Evolutionary conservation across 2,888 invertebrate genomes (phyloP).

Genomic region (Molanna angustata): DNA sequence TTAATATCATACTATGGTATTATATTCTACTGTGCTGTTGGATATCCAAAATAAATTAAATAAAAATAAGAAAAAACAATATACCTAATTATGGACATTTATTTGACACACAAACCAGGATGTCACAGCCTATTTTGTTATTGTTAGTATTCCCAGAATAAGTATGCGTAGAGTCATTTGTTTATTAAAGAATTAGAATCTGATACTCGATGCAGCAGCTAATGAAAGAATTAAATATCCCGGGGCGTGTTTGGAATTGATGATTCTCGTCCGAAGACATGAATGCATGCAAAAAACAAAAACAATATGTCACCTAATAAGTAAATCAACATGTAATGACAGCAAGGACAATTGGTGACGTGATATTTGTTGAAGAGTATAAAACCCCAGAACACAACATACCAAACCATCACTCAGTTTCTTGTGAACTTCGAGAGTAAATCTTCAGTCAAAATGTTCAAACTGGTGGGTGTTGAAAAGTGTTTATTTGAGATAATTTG

Average conservation of each 20-base stretch:
- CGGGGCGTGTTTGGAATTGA: constrained; percentile 6
- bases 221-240: background rate
- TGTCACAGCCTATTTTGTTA: no score
- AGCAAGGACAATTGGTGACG: constrained; percentile 26
- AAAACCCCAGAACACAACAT: constrained; percentile 18
- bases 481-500: no score
- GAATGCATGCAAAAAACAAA: constrained; percentile 23
- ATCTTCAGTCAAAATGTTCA: constrained; percentile 26
- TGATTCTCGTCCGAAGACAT: constrained; percentile 7
- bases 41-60: no score
- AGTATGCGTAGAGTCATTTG: no score
- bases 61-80: no score
- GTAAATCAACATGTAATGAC: constrained; percentile 15
- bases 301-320: constrained; percentile 15
- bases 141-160: no score
- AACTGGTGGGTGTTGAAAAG: constrained; percentile 31
- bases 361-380: constrained; percentile 20
- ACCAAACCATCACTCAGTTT: constrained; percentile 28
- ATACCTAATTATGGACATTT: no score
- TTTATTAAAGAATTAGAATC: no score
- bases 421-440: constrained; percentile 23
- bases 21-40: no score
- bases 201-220: no score
- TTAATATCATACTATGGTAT: no score
- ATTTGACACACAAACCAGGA: no score